These are phyloP conservation scores for Automeris io DNA, from an alignment of 2,888 invertebrate species.

Conservation along the genomic window DNA sequence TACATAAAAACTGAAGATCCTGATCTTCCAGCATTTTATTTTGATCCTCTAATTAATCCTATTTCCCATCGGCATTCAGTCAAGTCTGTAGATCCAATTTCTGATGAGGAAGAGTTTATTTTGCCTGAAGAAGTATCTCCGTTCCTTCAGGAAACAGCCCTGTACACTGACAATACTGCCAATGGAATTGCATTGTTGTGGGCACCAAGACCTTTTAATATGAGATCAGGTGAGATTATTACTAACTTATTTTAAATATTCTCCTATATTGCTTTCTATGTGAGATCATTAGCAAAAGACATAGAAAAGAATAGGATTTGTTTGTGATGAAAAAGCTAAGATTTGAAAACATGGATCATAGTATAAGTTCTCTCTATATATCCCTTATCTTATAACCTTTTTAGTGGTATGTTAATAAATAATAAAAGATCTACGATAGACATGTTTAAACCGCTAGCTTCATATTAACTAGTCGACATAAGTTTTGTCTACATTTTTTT, in stretches of 20 bases:
- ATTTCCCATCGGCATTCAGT: conserved; percentile 96
- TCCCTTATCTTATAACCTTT: no score
- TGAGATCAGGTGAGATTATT: conserved; percentile 84
- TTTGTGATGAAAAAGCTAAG: no score
- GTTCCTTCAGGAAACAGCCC: conserved; percentile 94
- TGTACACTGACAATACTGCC: conserved; percentile 99
- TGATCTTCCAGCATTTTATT: conserved; percentile 99
- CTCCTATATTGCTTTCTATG: no score
- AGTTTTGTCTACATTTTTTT: no score
- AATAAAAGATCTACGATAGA: no score
- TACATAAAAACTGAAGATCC: conserved; percentile 99
- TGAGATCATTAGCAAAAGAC: no score
- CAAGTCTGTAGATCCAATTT: conserved; percentile 89
- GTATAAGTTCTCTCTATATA: no score
- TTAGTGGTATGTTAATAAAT: no score
- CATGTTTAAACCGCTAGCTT: no score
- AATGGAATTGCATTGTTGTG: conserved; percentile 97
- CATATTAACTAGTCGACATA: no score
- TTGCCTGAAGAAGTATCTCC: conserved; percentile 94
- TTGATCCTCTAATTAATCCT: conserved; percentile 99
- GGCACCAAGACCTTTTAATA: conserved; percentile 98
- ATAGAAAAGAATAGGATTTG: no score
- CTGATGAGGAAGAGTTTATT: conserved; percentile 96
- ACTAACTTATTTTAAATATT: neutral
- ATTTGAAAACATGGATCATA: no score